Evolutionary conservation across 1,140 invertebrate species (phyloP).

Genomic region (Papilio xuthus): DNA sequence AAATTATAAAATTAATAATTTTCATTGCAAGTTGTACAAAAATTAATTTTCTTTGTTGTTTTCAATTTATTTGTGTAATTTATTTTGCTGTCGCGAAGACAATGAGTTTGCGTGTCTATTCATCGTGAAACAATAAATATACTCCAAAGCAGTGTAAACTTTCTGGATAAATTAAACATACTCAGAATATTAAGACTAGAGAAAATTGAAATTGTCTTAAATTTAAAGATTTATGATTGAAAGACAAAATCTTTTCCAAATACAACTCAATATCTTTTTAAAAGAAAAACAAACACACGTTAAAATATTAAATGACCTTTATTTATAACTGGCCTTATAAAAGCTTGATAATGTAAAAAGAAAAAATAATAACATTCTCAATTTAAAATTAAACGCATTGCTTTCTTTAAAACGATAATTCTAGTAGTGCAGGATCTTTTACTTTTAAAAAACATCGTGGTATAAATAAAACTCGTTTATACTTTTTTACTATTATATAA

Average conservation of each 20-base stretch:
- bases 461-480: not conserved
- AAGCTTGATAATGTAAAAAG: not conserved
- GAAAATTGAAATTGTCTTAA: not conserved
- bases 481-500: not conserved
- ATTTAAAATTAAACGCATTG: not conserved
- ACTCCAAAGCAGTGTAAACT: not conserved
- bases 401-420: not conserved
- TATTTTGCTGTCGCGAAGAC: conserved; percentile 23
- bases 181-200: not conserved
- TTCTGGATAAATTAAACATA: conserved; percentile 27
- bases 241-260: not conserved
- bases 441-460: not conserved
- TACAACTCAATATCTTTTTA: not conserved
- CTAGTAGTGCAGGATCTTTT: not conserved
- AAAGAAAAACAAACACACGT: not conserved
- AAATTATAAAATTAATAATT: not conserved
- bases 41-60: not conserved
- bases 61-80: conserved; percentile 31
- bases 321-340: not conserved
- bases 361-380: not conserved
- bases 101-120: conserved; percentile 34
- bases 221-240: not conserved
- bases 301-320: not conserved
- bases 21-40: not conserved
- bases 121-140: conserved; percentile 37